Percentiles rank a stretch among this genome's conserved stretches.
Evolutionary conservation across 2,888 invertebrate species (phyloP).

Genomic region (Stictocephala bisonia): DNA sequence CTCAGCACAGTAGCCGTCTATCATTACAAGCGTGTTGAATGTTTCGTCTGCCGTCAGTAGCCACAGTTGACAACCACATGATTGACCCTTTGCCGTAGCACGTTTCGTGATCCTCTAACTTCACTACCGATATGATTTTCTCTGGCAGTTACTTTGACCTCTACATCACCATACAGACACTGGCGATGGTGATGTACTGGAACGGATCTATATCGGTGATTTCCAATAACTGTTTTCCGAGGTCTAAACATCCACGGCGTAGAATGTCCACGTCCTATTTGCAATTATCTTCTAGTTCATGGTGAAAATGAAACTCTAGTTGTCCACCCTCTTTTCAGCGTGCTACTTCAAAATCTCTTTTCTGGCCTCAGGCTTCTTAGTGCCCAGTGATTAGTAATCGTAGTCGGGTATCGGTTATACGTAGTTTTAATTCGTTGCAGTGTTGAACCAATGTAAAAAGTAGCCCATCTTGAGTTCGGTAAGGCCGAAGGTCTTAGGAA

Average conservation of each 20-base stretch:
- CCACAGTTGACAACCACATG: no score
- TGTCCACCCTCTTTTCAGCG: slow-evolving; percentile 32
- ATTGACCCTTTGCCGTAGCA: no score
- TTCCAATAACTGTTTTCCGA: slow-evolving; percentile 55
- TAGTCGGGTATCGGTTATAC: no score
- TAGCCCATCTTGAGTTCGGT: not conserved
- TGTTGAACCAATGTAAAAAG: no score
- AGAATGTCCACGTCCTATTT: slow-evolving; percentile 58
- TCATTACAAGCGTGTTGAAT: no score
- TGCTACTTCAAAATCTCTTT: slow-evolving; percentile 56
- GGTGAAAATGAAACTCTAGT: slow-evolving; percentile 57
- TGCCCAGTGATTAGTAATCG: no score
- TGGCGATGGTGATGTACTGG: slow-evolving; percentile 55
- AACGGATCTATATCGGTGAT: slow-evolving; percentile 58
- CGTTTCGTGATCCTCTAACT: no score
- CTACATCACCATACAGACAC: slow-evolving; percentile 54
- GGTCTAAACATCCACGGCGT: slow-evolving; percentile 57
- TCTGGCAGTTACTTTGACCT: slow-evolving; percentile 57
- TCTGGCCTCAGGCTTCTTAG: no score
- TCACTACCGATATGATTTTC: no score
- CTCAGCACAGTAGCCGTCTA: no score
- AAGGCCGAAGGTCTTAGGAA: slow-evolving; percentile 15
- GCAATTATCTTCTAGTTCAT: slow-evolving; percentile 57
- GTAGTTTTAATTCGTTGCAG: no score
- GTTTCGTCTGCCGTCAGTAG: no score